Evolutionary conservation across 2,888 invertebrate species (phyloP).

Genomic region (Eilema sororculum): DNA sequence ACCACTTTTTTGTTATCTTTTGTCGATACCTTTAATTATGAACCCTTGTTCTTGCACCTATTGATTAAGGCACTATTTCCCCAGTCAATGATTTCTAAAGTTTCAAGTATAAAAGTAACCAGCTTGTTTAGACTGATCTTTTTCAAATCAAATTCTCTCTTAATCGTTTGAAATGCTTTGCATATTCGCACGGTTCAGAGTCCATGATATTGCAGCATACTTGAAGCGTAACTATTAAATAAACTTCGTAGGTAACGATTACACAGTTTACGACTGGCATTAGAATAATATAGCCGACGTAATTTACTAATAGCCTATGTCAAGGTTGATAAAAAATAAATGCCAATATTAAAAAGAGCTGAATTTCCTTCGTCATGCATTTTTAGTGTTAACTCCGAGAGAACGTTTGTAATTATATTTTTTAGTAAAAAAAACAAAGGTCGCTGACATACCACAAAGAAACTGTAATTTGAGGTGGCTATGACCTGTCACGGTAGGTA

Average conservation of each 20-base stretch:
- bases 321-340: conserved; percentile 3
- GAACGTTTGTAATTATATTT: neutral
- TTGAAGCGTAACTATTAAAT: conserved; percentile 15
- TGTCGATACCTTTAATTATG: neutral
- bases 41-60: neutral
- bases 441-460: conserved; percentile 39
- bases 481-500: conserved; percentile 47
- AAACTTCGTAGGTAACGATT: conserved; percentile 18
- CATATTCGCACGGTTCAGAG: neutral
- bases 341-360: conserved; percentile 1
- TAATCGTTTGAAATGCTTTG: neutral
- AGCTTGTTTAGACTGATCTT: neutral
- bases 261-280: neutral
- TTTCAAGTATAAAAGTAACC: neutral
- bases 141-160: neutral
- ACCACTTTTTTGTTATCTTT: neutral
- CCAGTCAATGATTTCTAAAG: neutral
- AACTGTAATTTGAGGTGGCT: conserved; percentile 38
- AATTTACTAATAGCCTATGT: neutral
- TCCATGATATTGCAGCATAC: conserved; percentile 4
- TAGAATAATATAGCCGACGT: conserved; percentile 8
- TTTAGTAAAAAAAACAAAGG: conserved; percentile 18
- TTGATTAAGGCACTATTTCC: too few species aligned
- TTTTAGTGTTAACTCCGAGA: conserved; percentile 7
- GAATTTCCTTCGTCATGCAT: conserved; percentile 16